Evolutionary conservation across 2,888 invertebrate species (phyloP).

Genomic region (Cordilura impudica): DNA sequence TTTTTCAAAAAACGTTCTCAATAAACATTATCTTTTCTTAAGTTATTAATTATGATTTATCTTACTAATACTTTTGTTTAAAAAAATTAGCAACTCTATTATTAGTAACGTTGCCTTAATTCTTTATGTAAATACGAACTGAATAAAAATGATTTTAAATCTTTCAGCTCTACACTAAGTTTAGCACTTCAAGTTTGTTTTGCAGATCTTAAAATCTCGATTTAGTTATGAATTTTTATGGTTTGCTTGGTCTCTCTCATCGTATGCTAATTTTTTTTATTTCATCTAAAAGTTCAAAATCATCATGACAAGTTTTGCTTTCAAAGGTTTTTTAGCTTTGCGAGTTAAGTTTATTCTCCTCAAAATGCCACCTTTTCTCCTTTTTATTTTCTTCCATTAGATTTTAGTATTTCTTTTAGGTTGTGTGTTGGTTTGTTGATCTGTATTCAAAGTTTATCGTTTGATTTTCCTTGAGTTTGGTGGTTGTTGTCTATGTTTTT

Average conservation of each 20-base stretch:
- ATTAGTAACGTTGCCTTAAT: too few relatives aligned
- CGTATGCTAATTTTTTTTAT: slow-evolving; percentile 28
- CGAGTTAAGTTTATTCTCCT: slow-evolving; percentile 27
- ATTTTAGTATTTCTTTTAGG: slow-evolving; percentile 15
- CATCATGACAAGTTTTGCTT: slow-evolving; percentile 50
- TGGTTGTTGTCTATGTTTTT: slow-evolving; percentile 41
- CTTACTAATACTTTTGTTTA: too few relatives aligned
- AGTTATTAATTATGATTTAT: too few relatives aligned
- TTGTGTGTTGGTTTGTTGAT: slow-evolving; percentile 46
- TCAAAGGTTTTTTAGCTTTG: neutral
- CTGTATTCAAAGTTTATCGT: slow-evolving; percentile 47
- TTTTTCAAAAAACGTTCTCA: too few relatives aligned
- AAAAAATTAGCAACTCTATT: too few relatives aligned
- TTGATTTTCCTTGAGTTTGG: slow-evolving; percentile 29
- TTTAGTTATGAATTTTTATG: slow-evolving; percentile 1
- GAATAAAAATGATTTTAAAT: neutral
- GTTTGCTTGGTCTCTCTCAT: neutral
- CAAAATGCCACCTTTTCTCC: slow-evolving; percentile 23
- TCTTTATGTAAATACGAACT: neutral
- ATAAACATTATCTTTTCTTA: too few relatives aligned
- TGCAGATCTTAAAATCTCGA: neutral
- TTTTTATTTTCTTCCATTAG: slow-evolving; percentile 14
- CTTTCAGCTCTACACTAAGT: neutral
- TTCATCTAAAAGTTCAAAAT: slow-evolving; percentile 45
- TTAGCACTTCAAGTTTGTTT: neutral